phyloP scores from a whole-genome alignment of 2,113 vertebrate genomes.

The Alethe diademata region DNA sequence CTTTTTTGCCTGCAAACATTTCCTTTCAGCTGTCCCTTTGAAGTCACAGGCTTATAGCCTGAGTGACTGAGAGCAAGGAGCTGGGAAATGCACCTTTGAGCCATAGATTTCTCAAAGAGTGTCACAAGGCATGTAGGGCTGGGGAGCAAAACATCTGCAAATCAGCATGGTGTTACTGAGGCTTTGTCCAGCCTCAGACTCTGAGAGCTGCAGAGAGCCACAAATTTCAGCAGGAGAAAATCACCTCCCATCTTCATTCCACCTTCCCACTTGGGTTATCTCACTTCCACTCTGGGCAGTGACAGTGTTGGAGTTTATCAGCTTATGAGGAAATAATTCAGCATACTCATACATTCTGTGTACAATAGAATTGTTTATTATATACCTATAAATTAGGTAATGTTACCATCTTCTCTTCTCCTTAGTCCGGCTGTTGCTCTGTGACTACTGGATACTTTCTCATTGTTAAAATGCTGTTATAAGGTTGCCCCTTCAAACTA shows the following conservation, averaged over 20 bases:
- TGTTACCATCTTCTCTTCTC: not conserved
- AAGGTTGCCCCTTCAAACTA: not conserved
- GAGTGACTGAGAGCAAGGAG: not conserved
- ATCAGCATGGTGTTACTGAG: not conserved
- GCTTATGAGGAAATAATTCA: not conserved
- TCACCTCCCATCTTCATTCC: not conserved
- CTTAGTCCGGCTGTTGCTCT: not conserved
- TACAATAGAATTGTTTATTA: not conserved
- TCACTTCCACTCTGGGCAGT: not conserved
- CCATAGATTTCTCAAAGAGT: not conserved
- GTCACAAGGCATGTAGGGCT: not conserved
- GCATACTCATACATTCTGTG: not conserved
- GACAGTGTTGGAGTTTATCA: not conserved
- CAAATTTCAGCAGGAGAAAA: not conserved
- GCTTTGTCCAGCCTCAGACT: not conserved
- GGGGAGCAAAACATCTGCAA: not conserved
- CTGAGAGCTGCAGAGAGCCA: not conserved
- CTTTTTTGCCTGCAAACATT: not conserved
- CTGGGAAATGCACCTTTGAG: constrained; percentile 5
- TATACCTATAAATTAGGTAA: not conserved
- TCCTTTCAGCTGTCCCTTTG: constrained; percentile 44
- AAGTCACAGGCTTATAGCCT: constrained; percentile 1
- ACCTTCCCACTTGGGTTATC: not conserved
- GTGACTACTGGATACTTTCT: not conserved
- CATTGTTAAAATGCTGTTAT: not conserved